phyloP scores from a whole-genome alignment of 1,140 invertebrate genomes.

The Micrasema longulum region DNA sequence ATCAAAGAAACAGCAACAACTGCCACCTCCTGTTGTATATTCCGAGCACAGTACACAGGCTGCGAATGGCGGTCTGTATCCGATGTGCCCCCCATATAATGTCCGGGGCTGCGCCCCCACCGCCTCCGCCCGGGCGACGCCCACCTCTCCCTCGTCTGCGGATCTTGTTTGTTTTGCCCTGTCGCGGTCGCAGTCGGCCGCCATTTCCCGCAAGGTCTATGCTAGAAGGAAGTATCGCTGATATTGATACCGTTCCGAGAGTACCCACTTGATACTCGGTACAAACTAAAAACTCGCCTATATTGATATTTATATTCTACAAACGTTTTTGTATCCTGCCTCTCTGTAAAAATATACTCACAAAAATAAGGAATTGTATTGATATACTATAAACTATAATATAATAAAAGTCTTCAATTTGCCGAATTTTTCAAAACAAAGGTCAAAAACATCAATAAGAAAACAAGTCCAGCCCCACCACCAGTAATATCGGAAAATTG shows the following conservation, averaged over 20 bases:
- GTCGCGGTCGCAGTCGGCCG: too few relatives aligned
- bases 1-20: too few relatives aligned
- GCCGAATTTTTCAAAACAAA: too few relatives aligned
- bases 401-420: too few relatives aligned
- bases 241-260: slow-evolving; percentile 28
- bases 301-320: neutral
- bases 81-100: neutral
- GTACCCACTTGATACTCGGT: too few relatives aligned
- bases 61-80: neutral
- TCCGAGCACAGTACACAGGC: too few relatives aligned
- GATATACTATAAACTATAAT: too few relatives aligned
- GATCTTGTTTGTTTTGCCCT: slow-evolving; percentile 29
- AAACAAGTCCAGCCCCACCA: too few relatives aligned
- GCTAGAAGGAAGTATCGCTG: slow-evolving; percentile 22
- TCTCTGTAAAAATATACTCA: neutral
- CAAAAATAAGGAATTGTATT: neutral
- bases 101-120: neutral
- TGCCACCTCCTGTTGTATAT: too few relatives aligned
- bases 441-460: too few relatives aligned
- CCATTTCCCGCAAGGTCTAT: slow-evolving; percentile 20
- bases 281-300: too few relatives aligned
- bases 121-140: neutral
- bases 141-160: neutral
- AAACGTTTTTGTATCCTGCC: neutral
- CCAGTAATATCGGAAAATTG: too few relatives aligned